Percentiles rank a stretch among this genome's conserved stretches.
phyloP scores from a whole-genome alignment of 2,113 vertebrate genomes.

The Pteropus alecto region DNA sequence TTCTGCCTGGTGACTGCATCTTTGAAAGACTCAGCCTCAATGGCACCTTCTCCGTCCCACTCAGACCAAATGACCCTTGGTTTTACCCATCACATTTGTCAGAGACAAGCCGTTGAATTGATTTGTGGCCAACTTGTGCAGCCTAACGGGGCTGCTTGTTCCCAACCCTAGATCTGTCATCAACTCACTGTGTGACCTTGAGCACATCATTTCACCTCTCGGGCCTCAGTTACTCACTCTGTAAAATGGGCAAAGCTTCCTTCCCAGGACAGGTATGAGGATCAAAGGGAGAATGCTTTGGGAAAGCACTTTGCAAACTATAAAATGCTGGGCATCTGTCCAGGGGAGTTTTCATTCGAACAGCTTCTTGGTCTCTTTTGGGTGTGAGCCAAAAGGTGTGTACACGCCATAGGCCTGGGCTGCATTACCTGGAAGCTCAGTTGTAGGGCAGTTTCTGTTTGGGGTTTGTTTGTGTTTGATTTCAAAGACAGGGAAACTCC shows the following conservation, averaged over 20 bases:
- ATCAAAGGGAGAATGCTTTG: background rate
- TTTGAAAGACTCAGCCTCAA: background rate
- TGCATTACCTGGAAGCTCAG: background rate
- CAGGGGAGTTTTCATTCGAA: background rate
- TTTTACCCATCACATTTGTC: background rate
- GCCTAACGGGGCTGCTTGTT: background rate
- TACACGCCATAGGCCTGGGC: background rate
- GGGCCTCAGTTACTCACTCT: background rate
- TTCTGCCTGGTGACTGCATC: background rate
- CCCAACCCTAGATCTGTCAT: background rate
- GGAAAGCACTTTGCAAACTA: background rate
- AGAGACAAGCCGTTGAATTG: background rate
- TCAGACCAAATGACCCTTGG: background rate
- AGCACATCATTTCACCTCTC: background rate
- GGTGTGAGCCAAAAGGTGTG: background rate
- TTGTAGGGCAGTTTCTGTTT: conserved; percentile 1
- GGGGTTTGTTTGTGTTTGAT: conserved; percentile 52
- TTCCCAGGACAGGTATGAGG: background rate
- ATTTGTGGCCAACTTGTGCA: rapidly evolving
- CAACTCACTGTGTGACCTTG: background rate
- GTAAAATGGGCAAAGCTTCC: background rate
- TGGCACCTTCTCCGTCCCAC: background rate
- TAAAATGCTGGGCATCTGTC: background rate
- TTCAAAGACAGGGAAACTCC: conserved; percentile 64
- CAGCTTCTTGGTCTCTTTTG: background rate